These are phyloP conservation scores for Bucorvus abyssinicus DNA, from an alignment of 2,797 vertebrate genomes.

Conservation along the genomic window DNA sequence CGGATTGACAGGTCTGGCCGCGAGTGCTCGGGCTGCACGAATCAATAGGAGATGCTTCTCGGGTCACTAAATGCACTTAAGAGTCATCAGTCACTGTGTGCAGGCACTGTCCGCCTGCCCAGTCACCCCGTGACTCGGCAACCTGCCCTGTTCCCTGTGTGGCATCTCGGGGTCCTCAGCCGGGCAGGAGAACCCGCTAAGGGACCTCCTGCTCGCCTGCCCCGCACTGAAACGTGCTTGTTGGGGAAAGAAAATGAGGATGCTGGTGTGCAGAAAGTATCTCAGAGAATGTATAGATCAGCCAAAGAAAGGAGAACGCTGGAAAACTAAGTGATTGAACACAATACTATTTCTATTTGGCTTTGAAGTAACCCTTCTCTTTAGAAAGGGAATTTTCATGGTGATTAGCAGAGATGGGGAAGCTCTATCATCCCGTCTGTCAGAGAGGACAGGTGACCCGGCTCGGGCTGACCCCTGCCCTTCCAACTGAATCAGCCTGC, in stretches of 20 bases:
- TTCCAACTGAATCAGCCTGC: background rate
- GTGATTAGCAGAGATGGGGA: background rate
- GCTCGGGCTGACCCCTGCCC: background rate
- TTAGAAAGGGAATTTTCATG: background rate
- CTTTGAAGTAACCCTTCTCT: background rate
- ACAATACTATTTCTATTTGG: background rate
- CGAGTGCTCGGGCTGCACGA: background rate
- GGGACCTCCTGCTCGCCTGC: background rate
- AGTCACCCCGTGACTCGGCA: background rate
- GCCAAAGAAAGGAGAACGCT: background rate
- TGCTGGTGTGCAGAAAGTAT: background rate
- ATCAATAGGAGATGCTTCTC: rapidly evolving
- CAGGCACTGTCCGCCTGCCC: background rate
- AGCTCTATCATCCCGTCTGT: background rate
- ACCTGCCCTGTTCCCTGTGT: background rate
- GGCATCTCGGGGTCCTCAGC: background rate
- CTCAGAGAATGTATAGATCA: background rate
- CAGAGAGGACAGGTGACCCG: background rate
- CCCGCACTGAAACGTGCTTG: rapidly evolving
- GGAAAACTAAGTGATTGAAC: background rate
- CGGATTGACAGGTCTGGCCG: background rate
- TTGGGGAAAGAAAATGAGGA: background rate
- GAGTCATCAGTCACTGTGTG: background rate
- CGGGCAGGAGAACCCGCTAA: background rate
- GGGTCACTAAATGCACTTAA: background rate